These are phyloP conservation scores for Galaxea fascicularis DNA, from an alignment of 92 coral and sea anemone species.

Conservation along the genomic window DNA sequence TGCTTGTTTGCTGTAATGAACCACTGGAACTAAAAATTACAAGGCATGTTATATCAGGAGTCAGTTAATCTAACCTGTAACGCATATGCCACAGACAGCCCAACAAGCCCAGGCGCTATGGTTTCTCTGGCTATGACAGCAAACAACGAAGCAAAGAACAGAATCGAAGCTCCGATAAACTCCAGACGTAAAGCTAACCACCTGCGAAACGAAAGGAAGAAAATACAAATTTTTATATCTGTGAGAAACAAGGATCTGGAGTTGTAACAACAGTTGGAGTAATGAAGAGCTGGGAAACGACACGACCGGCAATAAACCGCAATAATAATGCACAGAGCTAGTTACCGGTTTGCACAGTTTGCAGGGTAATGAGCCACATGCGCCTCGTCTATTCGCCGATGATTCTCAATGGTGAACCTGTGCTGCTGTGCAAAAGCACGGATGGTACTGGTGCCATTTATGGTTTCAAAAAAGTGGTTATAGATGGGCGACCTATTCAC, in stretches of 20 bases:
- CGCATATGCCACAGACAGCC: conserved; percentile 90
- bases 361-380: conserved; percentile 78
- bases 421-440: conserved; percentile 82
- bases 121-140: conserved; percentile 78
- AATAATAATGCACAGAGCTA: neutral
- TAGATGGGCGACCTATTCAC: conserved; percentile 87
- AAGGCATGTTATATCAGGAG: neutral
- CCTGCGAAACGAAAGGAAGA: conserved; percentile 46
- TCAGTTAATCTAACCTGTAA: conserved; percentile 73
- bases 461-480: conserved; percentile 81
- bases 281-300: too few species aligned
- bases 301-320: too few species aligned
- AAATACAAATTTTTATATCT: neutral
- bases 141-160: conserved; percentile 90
- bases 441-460: conserved; percentile 78
- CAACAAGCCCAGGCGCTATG: conserved; percentile 90
- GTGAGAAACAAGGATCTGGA: too few species aligned
- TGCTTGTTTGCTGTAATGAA: too few species aligned
- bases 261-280: too few species aligned
- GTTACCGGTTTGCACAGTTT: conserved; percentile 78
- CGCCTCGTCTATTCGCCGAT: conserved; percentile 68
- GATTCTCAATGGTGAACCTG: conserved; percentile 70
- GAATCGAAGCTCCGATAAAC: conserved; percentile 81
- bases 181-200: conserved; percentile 95
- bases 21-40: too few species aligned